These are phyloP conservation scores for Acipenser transmontanus DNA, from an alignment of 2,797 vertebrate species.

Conservation along the genomic window DNA sequence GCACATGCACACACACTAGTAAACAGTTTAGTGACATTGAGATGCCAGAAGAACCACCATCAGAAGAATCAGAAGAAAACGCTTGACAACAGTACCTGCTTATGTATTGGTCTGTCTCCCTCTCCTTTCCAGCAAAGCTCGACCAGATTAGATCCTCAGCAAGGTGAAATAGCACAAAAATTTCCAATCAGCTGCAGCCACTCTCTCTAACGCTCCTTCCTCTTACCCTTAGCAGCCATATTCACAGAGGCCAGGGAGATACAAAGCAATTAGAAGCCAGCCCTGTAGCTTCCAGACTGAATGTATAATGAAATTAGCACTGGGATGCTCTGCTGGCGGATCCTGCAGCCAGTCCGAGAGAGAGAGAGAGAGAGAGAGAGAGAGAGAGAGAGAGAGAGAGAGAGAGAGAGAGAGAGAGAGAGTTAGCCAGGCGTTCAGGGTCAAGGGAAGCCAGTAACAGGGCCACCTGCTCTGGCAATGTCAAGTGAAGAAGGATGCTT, in stretches of 20 bases:
- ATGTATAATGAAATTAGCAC: constrained; percentile 71
- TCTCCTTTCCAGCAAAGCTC: constrained; percentile 14
- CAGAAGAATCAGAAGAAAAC: background rate
- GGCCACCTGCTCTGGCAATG: constrained; percentile 44
- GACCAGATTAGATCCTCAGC: constrained; percentile 14
- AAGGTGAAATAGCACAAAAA: constrained; percentile 22
- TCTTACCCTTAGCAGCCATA: constrained; percentile 60
- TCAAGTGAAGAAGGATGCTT: constrained; percentile 18
- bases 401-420: constrained; percentile 16
- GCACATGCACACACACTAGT: too few relatives aligned
- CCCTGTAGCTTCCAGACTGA: constrained; percentile 64
- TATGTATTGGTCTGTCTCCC: constrained; percentile 27
- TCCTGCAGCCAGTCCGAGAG: constrained; percentile 44
- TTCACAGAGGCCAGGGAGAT: constrained; percentile 62
- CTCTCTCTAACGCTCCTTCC: constrained; percentile 55
- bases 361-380: constrained; percentile 17
- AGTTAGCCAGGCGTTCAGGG: constrained; percentile 18
- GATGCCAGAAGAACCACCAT: too few relatives aligned
- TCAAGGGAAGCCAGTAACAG: constrained; percentile 9
- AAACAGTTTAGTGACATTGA: too few relatives aligned
- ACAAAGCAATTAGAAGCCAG: constrained; percentile 75
- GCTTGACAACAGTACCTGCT: constrained; percentile 17
- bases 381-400: constrained; percentile 21
- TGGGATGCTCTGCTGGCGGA: constrained; percentile 41
- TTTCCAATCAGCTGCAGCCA: constrained; percentile 14